Evolutionary conservation across 2,113 vertebrate species (phyloP), one percentile per base, ranked within the genome.

Genomic region (Hippocampus abdominalis): DNA sequence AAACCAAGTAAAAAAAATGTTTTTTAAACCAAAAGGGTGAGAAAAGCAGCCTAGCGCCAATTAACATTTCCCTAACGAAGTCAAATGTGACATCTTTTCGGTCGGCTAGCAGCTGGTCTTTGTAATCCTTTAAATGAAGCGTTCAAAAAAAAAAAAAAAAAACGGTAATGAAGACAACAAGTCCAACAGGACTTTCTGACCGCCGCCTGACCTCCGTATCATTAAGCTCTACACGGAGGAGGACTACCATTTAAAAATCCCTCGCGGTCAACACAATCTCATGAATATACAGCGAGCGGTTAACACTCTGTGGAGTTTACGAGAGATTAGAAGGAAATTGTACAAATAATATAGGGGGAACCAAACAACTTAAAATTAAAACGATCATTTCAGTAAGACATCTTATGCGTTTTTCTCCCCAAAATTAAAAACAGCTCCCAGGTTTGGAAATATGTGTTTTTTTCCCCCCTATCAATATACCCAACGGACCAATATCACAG

Each of bases 51-150:
- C 40, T 29, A 57, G 59, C 59, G 67, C 48, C 67, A 81, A 75
- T 57, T 20, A 80, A 70, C 59, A 65, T 60, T 64, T 64, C 68
- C 36, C 54, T 82, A 71, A 85, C 75, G 67, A 83, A 79, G 70
- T n/a, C 25, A 32, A 44, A 62, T 53, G 67, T 44, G 64, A 54
- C 66, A 64, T 23, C 68, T 32, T 68, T 73, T 76, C 48, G 71
- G 57, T 74, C 72, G 70, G 71, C 44, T 10, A 74, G 20, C 71
- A 76, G 72, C 76, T 64, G 70, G 70, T 72, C 60, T 70, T 67
- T 59, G 64, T 75, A 70, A 25, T 23, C 76, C 75, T 79, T 54
- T 21, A 2, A 70, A 77, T 72, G 73, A 72, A 23, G 29, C 27
- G 60, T 72, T 72, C 53, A 66, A 77, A 68, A 60, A 64, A 77